phyloP scores from a whole-genome alignment of 2,888 invertebrate species.

The Eubasilissa splendida region DNA sequence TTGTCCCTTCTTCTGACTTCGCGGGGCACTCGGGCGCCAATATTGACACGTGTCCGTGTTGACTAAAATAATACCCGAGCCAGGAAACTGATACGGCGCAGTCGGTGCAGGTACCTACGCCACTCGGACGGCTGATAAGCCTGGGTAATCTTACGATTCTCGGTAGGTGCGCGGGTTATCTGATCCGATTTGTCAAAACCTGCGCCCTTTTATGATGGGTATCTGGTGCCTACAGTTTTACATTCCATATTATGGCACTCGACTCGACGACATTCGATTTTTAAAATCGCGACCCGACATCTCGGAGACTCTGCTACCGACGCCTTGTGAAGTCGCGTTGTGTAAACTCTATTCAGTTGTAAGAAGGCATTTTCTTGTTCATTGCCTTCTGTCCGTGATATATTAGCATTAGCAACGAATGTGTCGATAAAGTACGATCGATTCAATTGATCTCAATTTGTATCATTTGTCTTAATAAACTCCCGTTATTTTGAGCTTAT shows the following conservation, averaged over 20 bases:
- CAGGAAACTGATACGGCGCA: conserved; percentile 47
- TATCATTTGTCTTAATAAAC: conserved; percentile 20
- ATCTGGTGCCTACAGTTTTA: too few relatives aligned
- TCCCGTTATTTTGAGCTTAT: neutral
- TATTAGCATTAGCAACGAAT: neutral
- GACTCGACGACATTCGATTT: too few relatives aligned
- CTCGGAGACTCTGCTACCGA: too few relatives aligned
- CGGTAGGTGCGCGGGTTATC: neutral
- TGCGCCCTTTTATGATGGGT: too few relatives aligned
- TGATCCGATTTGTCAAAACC: too few relatives aligned
- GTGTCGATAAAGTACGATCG: neutral
- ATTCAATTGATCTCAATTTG: conserved; percentile 32
- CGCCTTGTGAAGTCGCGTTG: too few relatives aligned
- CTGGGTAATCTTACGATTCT: conserved; percentile 1
- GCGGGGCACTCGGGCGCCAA: neutral
- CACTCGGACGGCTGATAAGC: neutral
- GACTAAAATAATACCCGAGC: conserved; percentile 24
- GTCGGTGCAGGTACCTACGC: neutral
- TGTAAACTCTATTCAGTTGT: too few relatives aligned
- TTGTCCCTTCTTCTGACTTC: too few relatives aligned
- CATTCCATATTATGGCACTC: too few relatives aligned
- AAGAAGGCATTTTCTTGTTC: too few relatives aligned
- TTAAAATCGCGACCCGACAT: too few relatives aligned
- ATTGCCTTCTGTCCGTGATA: neutral
- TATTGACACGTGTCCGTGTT: conserved; percentile 3